Percentiles rank a stretch among this genome's conserved stretches.
phyloP scores from a whole-genome alignment of 2,113 vertebrate species.

The Salvelinus alpinus region DNA sequence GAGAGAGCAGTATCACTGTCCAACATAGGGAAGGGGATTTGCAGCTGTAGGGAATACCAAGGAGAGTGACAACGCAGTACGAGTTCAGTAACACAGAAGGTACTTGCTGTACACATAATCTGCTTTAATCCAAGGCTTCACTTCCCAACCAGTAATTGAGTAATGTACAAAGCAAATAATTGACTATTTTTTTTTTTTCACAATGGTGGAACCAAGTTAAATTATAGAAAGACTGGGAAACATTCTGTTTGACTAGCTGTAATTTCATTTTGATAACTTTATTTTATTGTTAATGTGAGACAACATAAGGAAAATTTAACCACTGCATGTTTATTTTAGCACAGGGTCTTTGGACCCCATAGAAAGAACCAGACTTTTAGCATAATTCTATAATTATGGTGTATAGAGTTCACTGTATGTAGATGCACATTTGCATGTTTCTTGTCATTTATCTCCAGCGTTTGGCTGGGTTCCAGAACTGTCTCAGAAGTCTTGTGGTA shows the following conservation, averaged over 20 bases:
- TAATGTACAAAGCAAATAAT: not conserved
- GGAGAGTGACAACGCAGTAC: not conserved
- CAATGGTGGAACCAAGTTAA: too few relatives aligned
- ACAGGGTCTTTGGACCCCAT: not conserved
- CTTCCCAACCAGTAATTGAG: not conserved
- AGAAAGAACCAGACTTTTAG: not conserved
- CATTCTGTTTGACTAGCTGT: not conserved
- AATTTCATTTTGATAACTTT: not conserved
- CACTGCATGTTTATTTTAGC: not conserved
- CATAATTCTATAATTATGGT: not conserved
- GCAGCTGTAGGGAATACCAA: slow-evolving; percentile 11
- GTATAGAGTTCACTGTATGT: not conserved
- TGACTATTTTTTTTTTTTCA: too few relatives aligned
- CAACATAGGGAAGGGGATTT: slow-evolving; percentile 2
- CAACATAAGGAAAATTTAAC: too few relatives aligned
- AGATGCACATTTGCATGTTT: not conserved
- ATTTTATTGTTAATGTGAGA: too few relatives aligned
- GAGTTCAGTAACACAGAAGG: slow-evolving; percentile 10
- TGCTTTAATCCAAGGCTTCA: not conserved
- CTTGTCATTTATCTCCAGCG: slow-evolving; percentile 29
- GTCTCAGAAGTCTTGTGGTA: slow-evolving; percentile 35
- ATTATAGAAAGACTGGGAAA: too few relatives aligned
- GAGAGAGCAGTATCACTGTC: slow-evolving; percentile 61
- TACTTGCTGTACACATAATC: not conserved
- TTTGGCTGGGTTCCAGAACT: slow-evolving; percentile 49